Conservation (phyloP, 2,113 vertebrate species). For the Coryphaenoides rupestris region DNA sequence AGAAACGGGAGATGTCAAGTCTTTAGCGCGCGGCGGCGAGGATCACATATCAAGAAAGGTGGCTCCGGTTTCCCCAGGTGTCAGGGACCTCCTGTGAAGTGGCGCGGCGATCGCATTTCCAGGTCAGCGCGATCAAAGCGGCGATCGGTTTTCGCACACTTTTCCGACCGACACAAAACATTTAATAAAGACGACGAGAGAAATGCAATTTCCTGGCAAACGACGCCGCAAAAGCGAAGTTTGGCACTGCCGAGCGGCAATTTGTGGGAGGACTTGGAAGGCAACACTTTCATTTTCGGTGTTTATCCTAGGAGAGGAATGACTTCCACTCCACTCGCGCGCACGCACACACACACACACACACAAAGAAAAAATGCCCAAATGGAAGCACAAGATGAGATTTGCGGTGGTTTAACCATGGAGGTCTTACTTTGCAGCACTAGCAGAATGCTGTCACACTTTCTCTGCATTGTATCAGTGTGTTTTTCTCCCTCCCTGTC, state of each 20-base stretch:
- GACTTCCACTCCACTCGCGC: slow-evolving; percentile 58
- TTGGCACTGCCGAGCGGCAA: slow-evolving; percentile 60
- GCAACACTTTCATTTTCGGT: slow-evolving; percentile 55
- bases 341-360: too few relatives aligned
- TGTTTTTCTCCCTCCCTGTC: too few relatives aligned
- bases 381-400: slow-evolving; percentile 58
- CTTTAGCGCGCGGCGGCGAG: slow-evolving; percentile 54
- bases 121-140: slow-evolving; percentile 67
- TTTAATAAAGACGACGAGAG: slow-evolving; percentile 59
- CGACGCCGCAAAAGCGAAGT: slow-evolving; percentile 45
- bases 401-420: slow-evolving; percentile 56
- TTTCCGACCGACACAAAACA: slow-evolving; percentile 67
- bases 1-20: slow-evolving; percentile 62
- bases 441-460: slow-evolving; percentile 47
- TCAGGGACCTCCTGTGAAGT: slow-evolving; percentile 61
- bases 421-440: slow-evolving; percentile 28
- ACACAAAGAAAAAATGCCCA: slow-evolving; percentile 59
- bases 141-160: slow-evolving; percentile 54
- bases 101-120: slow-evolving; percentile 57
- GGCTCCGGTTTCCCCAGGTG: slow-evolving; percentile 65
- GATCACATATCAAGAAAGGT: slow-evolving; percentile 55
- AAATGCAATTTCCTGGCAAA: slow-evolving; percentile 60
- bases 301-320: slow-evolving; percentile 57
- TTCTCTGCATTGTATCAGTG: slow-evolving; percentile 47
- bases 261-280: slow-evolving; percentile 63